Conservation (phyloP, 1,140 invertebrate species). For the Oryzaephilus surinamensis region DNA sequence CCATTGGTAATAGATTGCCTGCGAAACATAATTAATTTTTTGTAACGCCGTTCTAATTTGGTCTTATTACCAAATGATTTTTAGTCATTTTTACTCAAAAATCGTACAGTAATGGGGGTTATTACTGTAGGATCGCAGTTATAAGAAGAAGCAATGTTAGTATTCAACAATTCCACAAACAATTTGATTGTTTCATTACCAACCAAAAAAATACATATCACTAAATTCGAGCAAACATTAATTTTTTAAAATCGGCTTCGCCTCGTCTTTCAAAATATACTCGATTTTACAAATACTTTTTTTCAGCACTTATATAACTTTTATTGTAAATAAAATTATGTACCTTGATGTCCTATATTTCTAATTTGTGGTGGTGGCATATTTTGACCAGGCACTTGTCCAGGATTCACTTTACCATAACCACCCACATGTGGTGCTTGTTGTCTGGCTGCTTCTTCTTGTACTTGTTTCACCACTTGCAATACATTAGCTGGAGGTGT, state of each 20-base stretch:
- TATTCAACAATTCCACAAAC: neutral
- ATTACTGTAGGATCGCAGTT: too few relatives aligned
- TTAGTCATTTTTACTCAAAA: too few relatives aligned
- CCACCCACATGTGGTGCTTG: conserved; percentile 56
- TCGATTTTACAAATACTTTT: too few relatives aligned
- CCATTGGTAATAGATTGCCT: conserved; percentile 50
- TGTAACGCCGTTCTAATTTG: too few relatives aligned
- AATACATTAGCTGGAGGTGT: conserved; percentile 73
- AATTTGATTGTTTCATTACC: too few relatives aligned
- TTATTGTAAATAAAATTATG: neutral
- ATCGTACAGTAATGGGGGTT: too few relatives aligned
- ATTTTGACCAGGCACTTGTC: conserved; percentile 42
- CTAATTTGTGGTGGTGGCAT: conserved; percentile 57
- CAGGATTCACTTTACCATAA: conserved; percentile 61
- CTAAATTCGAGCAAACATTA: too few relatives aligned
- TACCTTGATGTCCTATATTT: conserved; percentile 32
- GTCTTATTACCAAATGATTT: too few relatives aligned
- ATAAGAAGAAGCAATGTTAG: too few relatives aligned
- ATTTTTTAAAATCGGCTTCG: too few relatives aligned
- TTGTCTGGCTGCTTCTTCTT: conserved; percentile 80
- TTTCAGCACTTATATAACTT: neutral
- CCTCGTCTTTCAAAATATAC: too few relatives aligned
- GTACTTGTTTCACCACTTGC: conserved; percentile 82
- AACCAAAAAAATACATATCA: neutral
- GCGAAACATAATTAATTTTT: conserved; percentile 17